Base-by-base conservation (phyloP, 2,113 vertebrate genomes). In the Ciconia maguari region DNA sequence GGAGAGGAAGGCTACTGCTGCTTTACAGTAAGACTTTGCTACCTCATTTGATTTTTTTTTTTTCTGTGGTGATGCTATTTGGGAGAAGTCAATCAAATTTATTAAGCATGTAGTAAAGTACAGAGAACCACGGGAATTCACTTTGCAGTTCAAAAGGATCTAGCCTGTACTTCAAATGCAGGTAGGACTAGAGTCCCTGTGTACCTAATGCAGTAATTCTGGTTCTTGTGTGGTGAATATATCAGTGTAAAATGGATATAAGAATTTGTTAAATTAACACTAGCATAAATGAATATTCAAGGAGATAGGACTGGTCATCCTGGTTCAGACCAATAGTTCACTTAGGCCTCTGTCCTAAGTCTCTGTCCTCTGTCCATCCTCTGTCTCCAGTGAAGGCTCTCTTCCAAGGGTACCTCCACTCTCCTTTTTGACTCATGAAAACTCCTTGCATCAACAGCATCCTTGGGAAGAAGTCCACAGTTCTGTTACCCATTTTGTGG, bases 1-100 rank as follows among this genome's bases (percentile, higher is more conserved):
- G 75, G 68, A 89, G 72, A 84, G 16, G 49, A 94, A 94, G 32
- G 57, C 61, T 94, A 55, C 58, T 83, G 27, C 61, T 87, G 48
- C 85, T 94, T 87, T 83, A 61, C 83, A 93, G 80, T 94, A 91
- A 94, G 78, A 69, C 27, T 82, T 93, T 61, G 10, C n/a, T 64
- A 49, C 57, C 27, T 95, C 38, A 13, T 74, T 51, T 90, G 14
- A 75, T 75, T 27, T n/a, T 51, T 34, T 46, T 57, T 86, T 65
- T 71, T 52, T 90, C 29, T 38, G 8, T 30, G 21, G 15, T 77
- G 52, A 32, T 77, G 34, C 16, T 95, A 5, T 95, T 96, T 92
- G 83, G 42, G 49, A 78, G 89, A 91, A 93, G 78, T 68, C 92
- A 77, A 27, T 93, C 41, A 76, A 34, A 64, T 92, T 68, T 94